Conservation (phyloP, 2,797 vertebrate genomes). For the Sebastes taczanowskii region DNA sequence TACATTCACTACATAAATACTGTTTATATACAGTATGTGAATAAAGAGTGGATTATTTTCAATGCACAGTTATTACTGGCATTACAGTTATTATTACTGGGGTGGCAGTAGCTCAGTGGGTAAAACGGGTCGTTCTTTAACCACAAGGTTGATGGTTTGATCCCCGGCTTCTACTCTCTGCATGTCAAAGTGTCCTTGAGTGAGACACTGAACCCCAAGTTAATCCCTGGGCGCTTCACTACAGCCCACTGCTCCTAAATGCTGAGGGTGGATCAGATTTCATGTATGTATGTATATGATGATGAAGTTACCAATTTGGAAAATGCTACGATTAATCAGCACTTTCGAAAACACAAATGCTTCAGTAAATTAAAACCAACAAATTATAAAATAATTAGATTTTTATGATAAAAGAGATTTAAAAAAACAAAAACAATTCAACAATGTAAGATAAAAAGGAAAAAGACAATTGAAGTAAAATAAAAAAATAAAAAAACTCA, state of each 20-base stretch:
- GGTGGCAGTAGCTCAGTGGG: too few species aligned
- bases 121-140: too few species aligned
- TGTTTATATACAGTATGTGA: neutral
- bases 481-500: neutral
- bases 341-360: neutral
- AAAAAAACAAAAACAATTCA: rapidly evolving
- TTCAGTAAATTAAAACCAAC: neutral
- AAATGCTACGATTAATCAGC: neutral
- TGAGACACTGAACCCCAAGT: too few species aligned
- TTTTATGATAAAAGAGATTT: neutral
- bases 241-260: too few species aligned
- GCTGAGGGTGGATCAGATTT: too few species aligned
- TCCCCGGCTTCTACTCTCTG: too few species aligned
- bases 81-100: too few species aligned
- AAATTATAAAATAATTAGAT: neutral
- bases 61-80: neutral
- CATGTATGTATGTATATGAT: rapidly evolving
- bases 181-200: too few species aligned
- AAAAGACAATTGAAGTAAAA: neutral
- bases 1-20: neutral
- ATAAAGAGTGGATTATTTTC: neutral
- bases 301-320: neutral
- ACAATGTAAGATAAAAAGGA: too few species aligned
- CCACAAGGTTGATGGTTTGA: too few species aligned
- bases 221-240: too few species aligned